These are phyloP conservation scores for Mythimna albipuncta DNA, from an alignment of 2,888 invertebrate species.

Conservation along the genomic window DNA sequence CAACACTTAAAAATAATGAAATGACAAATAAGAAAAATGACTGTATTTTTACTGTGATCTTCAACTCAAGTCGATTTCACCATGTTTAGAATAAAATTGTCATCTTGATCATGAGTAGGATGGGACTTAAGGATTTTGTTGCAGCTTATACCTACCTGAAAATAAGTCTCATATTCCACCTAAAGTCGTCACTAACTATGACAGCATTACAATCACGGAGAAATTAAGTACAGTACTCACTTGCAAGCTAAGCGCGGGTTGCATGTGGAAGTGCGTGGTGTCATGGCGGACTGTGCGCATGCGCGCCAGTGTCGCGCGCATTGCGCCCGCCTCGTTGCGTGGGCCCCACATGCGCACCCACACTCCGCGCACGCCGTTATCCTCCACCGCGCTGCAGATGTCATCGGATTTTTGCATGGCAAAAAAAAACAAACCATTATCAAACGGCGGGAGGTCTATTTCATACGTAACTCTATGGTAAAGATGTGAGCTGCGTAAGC, in stretches of 20 bases:
- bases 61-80: too few species aligned
- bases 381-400: slow-evolving; percentile 71
- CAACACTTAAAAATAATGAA: too few species aligned
- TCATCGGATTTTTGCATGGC: not conserved
- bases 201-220: not conserved
- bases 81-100: too few species aligned
- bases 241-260: slow-evolving; percentile 93
- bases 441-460: not conserved
- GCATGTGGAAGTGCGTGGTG: slow-evolving; percentile 92
- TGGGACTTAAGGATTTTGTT: too few species aligned
- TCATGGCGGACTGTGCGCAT: slow-evolving; percentile 72
- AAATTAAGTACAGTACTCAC: slow-evolving; percentile 81
- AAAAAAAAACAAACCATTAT: not conserved
- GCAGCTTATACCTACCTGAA: too few species aligned
- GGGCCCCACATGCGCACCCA: slow-evolving; percentile 84
- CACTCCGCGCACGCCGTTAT: slow-evolving; percentile 77
- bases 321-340: slow-evolving; percentile 79
- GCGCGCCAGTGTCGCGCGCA: slow-evolving; percentile 81
- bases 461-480: not conserved
- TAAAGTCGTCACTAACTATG: too few species aligned
- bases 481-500: not conserved
- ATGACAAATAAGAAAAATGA: too few species aligned
- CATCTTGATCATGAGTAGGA: too few species aligned
- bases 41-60: too few species aligned
- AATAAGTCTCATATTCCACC: too few species aligned